A percentile compares a stretch with the other conserved stretches of the same genome.
Conservation (phyloP, 1,140 invertebrate genomes). For the Nasonia vitripennis region DNA sequence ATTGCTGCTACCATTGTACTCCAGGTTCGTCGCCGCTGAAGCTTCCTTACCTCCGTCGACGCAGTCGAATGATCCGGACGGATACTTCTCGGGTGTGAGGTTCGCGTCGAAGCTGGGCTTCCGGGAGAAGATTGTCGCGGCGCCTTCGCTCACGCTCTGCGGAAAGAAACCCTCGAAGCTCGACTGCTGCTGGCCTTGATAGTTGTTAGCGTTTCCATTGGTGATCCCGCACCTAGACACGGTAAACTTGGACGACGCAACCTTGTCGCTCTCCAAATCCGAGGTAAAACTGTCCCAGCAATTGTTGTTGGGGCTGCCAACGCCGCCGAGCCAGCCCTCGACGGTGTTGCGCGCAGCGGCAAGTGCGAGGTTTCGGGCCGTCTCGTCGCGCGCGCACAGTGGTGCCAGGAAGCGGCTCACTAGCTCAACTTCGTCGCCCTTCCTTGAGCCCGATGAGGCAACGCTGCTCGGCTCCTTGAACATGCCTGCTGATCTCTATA, state of each 20-base stretch:
- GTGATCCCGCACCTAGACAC: background rate
- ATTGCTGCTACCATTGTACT: constrained; percentile 40
- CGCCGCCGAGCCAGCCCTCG: constrained; percentile 77
- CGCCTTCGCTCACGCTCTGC: constrained; percentile 64
- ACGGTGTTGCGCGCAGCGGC: constrained; percentile 76
- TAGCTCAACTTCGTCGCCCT: constrained; percentile 74
- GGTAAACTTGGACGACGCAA: background rate
- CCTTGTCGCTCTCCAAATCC: background rate
- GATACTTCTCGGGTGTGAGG: constrained; percentile 57
- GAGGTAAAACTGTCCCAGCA: background rate
- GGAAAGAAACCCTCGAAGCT: constrained; percentile 66
- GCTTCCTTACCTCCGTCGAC: constrained; percentile 61
- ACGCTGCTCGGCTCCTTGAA: constrained; percentile 65
- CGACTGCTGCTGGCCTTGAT: background rate
- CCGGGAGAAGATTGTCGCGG: constrained; percentile 55
- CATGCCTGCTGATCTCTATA: constrained; percentile 57
- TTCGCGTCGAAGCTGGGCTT: constrained; percentile 61
- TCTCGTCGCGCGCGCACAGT: constrained; percentile 75
- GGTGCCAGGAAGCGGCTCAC: constrained; percentile 76
- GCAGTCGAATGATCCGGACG: constrained; percentile 64
- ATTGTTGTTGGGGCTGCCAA: constrained; percentile 71
- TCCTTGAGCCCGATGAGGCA: constrained; percentile 58
- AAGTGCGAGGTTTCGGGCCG: constrained; percentile 75
- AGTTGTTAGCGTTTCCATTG: constrained; percentile 41
- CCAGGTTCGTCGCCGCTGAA: background rate